Conservation (phyloP, 2,113 vertebrate genomes). For the Dissostichus mawsoni region DNA sequence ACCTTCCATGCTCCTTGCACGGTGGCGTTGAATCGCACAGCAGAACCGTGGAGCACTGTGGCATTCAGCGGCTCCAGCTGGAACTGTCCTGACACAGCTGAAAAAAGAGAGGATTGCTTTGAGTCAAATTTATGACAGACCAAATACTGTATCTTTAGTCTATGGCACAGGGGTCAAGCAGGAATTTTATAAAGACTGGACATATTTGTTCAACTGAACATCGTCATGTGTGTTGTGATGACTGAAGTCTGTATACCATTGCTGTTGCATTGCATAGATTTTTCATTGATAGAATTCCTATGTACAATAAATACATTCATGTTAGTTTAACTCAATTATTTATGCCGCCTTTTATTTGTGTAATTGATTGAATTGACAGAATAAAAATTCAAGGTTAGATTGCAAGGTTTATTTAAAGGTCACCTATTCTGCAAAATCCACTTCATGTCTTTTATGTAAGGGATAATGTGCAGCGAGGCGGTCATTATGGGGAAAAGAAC, state of each 20-base stretch:
- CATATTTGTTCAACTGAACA: neutral
- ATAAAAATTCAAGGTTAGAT: neutral
- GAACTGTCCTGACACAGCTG: conserved; percentile 46
- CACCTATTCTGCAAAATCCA: too few relatives aligned
- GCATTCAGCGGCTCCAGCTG: conserved; percentile 60
- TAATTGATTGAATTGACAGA: too few relatives aligned
- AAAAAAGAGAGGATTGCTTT: neutral
- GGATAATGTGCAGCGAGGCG: too few relatives aligned
- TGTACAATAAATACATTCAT: neutral
- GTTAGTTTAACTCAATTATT: neutral
- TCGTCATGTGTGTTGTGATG: too few relatives aligned
- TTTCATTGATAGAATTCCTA: too few relatives aligned
- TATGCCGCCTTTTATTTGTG: neutral
- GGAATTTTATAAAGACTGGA: too few relatives aligned
- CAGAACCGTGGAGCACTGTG: conserved; percentile 52
- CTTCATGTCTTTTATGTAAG: too few relatives aligned
- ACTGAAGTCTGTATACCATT: too few relatives aligned
- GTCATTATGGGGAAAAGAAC: too few relatives aligned
- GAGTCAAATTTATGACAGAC: neutral
- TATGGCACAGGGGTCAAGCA: neutral
- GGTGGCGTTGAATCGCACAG: conserved; percentile 69
- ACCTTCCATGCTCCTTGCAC: neutral
- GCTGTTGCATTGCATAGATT: too few relatives aligned
- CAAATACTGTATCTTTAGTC: neutral
- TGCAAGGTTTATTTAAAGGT: too few relatives aligned